phyloP scores from a whole-genome alignment of 1,140 invertebrate species.

The Papilio aristodemus region DNA sequence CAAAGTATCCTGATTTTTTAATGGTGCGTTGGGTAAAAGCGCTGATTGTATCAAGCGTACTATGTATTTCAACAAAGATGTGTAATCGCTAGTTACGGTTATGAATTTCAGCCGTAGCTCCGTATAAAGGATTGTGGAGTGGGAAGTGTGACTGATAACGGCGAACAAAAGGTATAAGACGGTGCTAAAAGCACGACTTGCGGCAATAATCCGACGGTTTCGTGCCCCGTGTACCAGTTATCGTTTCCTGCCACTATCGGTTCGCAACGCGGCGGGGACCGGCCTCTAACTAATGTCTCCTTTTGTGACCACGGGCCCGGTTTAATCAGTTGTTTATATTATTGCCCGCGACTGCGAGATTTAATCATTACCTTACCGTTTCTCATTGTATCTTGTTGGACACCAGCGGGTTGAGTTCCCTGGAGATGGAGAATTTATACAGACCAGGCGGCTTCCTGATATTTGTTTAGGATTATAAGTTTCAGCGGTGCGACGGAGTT shows the following conservation, averaged over 20 bases:
- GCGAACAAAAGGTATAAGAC: slow-evolving; percentile 38
- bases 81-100: slow-evolving; percentile 35
- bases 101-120: slow-evolving; percentile 34
- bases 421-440: slow-evolving; percentile 61
- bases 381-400: slow-evolving; percentile 61
- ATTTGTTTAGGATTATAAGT: slow-evolving; percentile 76
- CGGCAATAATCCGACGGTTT: slow-evolving; percentile 47
- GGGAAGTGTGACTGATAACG: slow-evolving; percentile 43
- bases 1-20: too few species aligned
- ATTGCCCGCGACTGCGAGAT: slow-evolving; percentile 66
- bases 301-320: slow-evolving; percentile 66
- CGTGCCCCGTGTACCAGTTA: slow-evolving; percentile 62
- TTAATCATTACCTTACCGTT: slow-evolving; percentile 72
- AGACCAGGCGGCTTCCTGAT: slow-evolving; percentile 49
- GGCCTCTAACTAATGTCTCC: slow-evolving; percentile 73
- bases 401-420: slow-evolving; percentile 47
- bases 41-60: not conserved
- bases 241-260: slow-evolving; percentile 71
- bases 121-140: slow-evolving; percentile 29
- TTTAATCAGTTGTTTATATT: slow-evolving; percentile 77
- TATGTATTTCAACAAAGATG: not conserved
- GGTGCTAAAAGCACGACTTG: slow-evolving; percentile 31
- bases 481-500: slow-evolving; percentile 62
- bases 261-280: slow-evolving; percentile 54
- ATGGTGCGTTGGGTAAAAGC: too few species aligned